Conservation (phyloP, 2,888 invertebrate genomes). For the Sycophila texana region DNA sequence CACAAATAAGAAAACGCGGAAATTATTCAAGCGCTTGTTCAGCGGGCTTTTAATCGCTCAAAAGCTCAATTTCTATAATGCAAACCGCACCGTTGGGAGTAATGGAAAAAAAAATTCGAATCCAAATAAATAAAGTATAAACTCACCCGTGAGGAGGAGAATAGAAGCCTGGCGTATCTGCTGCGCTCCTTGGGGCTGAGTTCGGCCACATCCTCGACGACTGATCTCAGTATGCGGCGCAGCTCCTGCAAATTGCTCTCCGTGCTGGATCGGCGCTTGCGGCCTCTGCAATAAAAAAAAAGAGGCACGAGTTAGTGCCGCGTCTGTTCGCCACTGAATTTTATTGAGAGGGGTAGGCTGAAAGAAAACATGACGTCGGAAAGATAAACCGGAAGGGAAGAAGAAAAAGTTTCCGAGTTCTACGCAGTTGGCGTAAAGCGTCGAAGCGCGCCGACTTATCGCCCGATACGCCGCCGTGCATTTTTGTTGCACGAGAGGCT, state of each 20-base stretch:
- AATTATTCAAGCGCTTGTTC: too few species aligned
- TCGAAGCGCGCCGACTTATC: too few species aligned
- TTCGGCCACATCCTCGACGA: conserved; percentile 27
- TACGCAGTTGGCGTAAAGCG: too few species aligned
- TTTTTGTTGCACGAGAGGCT: too few species aligned
- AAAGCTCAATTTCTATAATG: background rate
- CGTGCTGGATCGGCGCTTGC: conserved; percentile 52
- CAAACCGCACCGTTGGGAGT: background rate
- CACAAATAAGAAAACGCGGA: too few species aligned
- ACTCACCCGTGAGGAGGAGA: conserved; percentile 45
- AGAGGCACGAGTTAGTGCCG: background rate
- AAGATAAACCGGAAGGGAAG: too few species aligned
- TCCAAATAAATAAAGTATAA: background rate
- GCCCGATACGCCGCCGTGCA: too few species aligned
- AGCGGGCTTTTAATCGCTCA: background rate
- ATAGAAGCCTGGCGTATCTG: conserved; percentile 26
- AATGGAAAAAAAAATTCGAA: background rate
- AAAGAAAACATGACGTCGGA: too few species aligned
- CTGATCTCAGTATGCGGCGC: conserved; percentile 41
- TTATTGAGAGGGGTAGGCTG: too few species aligned
- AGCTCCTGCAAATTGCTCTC: conserved; percentile 41
- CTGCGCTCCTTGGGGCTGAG: conserved; percentile 28
- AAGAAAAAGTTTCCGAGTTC: too few species aligned
- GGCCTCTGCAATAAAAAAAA: conserved; percentile 43
- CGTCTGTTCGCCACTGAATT: background rate